Evolutionary conservation across 2,113 vertebrate species (phyloP), one percentile per base, ranked within the genome.

Genomic region (Elgaria multicarinata): DNA sequence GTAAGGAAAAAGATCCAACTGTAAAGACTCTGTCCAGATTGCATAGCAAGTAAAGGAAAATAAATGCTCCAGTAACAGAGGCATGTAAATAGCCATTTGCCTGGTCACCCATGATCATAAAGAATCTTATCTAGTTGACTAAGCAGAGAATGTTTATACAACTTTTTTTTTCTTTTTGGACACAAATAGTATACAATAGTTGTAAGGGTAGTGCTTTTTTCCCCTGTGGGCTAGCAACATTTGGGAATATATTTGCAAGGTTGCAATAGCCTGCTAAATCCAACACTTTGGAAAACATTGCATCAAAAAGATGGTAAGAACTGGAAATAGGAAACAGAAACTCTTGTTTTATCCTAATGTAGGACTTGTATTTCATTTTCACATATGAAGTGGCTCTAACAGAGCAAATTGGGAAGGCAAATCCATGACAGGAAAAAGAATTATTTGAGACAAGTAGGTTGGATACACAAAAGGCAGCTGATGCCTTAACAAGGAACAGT

Each of bases 391-490:
- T 10, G 42, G 77, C 31, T 74, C 6, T 75, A 36, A 36, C 67
- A 72, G 26, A 69, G 33, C 33, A 85, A 71, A 53, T 44, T 36
- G 42, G 18, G 33, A 26, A 85, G 72, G 4, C 33, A 85, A n/a
- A 36, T 33, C 0, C 4, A 91, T 64, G 69, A 71, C 78, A 42
- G 86, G 39, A 83, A 86, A 28, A 2, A 28, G 42, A 16, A 69
- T 7, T 3, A 79, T 2, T 72, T 26, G 76, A 92, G 31, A 88
- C 87, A 82, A 20, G 55, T 44, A 64, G 2, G 0, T 82, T 18
- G 26, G 91, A 88, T 33, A 87, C 50, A 74, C 82, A 76, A 88
- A 82, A 42, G 3, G n/a, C 33, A 92, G 13, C 72, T 44, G 1
- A 12, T 87, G 67, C 3, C 26, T 80, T 64, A 36, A 31, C 83